Conservation (phyloP, 2,797 vertebrate genomes). For the Potorous gilbertii region DNA sequence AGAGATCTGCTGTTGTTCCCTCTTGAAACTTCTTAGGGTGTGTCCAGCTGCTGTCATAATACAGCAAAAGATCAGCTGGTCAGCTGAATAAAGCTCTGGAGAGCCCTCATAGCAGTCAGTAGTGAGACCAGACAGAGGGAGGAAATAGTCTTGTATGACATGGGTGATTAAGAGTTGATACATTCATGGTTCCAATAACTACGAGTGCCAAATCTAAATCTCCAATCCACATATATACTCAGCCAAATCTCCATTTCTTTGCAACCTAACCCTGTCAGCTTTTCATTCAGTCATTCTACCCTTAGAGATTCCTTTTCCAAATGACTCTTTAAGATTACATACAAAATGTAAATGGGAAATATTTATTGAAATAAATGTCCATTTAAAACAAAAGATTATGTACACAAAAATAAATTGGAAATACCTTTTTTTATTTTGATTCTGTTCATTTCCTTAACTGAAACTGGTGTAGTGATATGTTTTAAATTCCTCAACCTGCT, state of each 20-base stretch:
- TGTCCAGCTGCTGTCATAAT: neutral
- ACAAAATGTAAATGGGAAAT: neutral
- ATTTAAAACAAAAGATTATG: neutral
- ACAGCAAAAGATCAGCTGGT: neutral
- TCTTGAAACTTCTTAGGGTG: neutral
- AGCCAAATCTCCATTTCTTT: neutral
- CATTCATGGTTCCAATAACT: neutral
- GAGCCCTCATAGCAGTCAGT: neutral
- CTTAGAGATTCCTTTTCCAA: neutral
- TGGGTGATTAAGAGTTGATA: neutral
- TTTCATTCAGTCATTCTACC: neutral
- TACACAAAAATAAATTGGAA: neutral
- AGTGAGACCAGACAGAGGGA: neutral
- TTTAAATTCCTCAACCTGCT: neutral
- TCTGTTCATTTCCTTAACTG: neutral
- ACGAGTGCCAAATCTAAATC: neutral
- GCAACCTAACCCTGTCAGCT: neutral
- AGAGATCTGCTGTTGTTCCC: neutral
- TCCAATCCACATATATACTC: too few relatives aligned
- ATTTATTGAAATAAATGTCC: neutral
- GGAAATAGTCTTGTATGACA: neutral
- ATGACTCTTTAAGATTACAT: neutral
- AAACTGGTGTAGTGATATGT: neutral
- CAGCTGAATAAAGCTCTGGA: neutral
- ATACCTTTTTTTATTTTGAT: neutral